phyloP scores from a whole-genome alignment of 2,113 vertebrate species.

The Cephalopholis sonnerati region DNA sequence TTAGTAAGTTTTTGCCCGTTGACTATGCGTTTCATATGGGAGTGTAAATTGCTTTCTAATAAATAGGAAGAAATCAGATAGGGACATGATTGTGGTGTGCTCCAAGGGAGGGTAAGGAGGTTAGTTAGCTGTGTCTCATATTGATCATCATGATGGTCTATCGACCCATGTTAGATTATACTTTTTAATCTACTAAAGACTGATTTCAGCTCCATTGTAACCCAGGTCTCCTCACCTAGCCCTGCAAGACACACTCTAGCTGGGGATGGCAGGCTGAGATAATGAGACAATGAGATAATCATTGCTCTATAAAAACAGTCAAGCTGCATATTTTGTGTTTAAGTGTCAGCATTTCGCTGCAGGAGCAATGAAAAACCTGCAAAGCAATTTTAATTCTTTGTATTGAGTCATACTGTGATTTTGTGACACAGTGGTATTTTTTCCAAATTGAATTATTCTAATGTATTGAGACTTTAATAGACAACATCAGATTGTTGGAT shows the following conservation, averaged over 20 bases:
- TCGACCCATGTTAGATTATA: conserved; percentile 50
- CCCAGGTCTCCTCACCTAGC: conserved; percentile 4
- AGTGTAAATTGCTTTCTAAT: conserved; percentile 61
- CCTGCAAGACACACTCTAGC: conserved; percentile 1
- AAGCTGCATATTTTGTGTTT: conserved; percentile 36
- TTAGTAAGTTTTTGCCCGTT: conserved; percentile 20
- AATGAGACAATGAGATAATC: conserved; percentile 30
- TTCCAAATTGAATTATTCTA: conserved; percentile 2
- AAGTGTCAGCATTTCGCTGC: conserved; percentile 15
- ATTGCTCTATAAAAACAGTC: conserved; percentile 32
- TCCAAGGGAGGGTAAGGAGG: conserved; percentile 46
- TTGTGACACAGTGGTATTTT: not conserved
- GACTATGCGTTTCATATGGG: conserved; percentile 40
- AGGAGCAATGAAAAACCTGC: conserved; percentile 7
- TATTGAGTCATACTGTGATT: conserved; percentile 7
- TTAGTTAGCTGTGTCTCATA: conserved; percentile 51
- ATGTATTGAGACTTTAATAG: not conserved
- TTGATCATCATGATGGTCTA: conserved; percentile 62
- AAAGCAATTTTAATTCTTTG: conserved; percentile 11
- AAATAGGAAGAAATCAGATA: conserved; percentile 47
- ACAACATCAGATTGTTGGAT: not conserved
- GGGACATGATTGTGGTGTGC: conserved; percentile 40
- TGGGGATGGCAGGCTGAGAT: conserved; percentile 1
- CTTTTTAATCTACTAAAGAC: conserved; percentile 52
- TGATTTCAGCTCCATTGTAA: conserved; percentile 23